Evolutionary conservation across 2,113 vertebrate species (phyloP), one percentile per base, ranked within the genome.

Genomic region (Charina bottae): DNA sequence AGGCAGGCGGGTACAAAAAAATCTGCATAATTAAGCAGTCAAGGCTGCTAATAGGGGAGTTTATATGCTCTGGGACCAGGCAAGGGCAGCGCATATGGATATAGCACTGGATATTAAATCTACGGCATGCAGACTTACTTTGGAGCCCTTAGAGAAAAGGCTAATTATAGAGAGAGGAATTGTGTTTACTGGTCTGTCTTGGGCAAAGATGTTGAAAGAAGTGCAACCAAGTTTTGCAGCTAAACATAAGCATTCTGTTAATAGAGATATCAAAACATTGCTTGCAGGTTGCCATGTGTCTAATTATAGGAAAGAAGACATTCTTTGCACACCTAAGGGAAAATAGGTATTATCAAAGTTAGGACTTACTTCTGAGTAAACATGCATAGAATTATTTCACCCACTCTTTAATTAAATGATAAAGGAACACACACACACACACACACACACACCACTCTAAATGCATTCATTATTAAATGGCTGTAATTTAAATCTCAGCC

Each of bases 21-120:
- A 98, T 98, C 98, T 98, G 98, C 98, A 98, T 98, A 98, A 98
- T 98, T 98, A 98, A 98, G 98, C 98, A 98, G 98, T 98, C 98
- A 98, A 97, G 97, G 97, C 97, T 98, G 97, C 98, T 98, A 98
- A 98, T 98, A 98, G 98, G 98, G 98, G 98, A 98, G 98, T 98
- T 98, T 98, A 98, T 98, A 98, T 98, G 98, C 97, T 98, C 96
- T 97, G 97, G 97, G 98, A 98, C 98, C 97, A 98, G 97, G 97
- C 97, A 98, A 98, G 98, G 98, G 98, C 98, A 98, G 98, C 97
- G 97, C 98, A 98, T 98, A 98, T 98, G 98, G 98, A 98, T 98
- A 98, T 97, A 98, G 97, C 97, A 97, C 97, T 98, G 97, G 98
- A 98, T 98, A 98, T 98, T 98, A 98, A 98, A 98, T 98, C 98